Base-by-base conservation (phyloP, 1,140 invertebrate species). In the Brachionus koreanus region DNA sequence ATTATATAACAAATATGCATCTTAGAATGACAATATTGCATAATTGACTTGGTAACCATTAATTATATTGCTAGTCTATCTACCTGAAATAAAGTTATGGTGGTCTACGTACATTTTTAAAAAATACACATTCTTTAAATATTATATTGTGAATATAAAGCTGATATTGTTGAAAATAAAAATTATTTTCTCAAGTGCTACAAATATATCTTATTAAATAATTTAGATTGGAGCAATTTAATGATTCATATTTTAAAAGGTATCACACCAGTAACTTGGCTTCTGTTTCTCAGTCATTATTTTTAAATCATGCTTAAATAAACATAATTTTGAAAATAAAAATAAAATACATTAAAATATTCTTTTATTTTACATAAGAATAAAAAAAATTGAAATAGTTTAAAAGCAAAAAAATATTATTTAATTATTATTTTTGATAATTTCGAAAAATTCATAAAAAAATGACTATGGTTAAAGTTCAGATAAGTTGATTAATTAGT, bases 21-120 rank as follows among this genome's bases (percentile, higher is more conserved):
- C 63, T 67, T 37, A 13, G 12, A 33, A 67, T 67, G 63, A 67
- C 63, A 67, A 67, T 67, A 67, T 67, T 67, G 63, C 63, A 35
- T 67, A 67, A 37, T 67, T 37, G 25, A 33, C 35, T 67, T 67
- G 49, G 49, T 57, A 57, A 57, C 49, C 49, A 23, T 57, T 57
- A 57, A 57, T 57, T 57, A 16, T 5, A 23, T 25, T 7, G 5
- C 9, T 25, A 57, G 19, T 19, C 5, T 19, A 57, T 57, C 49
- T 57, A 19, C 16, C 49, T 57, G n/a, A 23, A 23, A 19, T 57
- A 9, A 57, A 25, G 16, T 57, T 25, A 3, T 19, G 0, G 0
- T 57, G 16, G 19, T 19, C n/a, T 2, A 9, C 0, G 7, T 25
- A 19, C 16, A 19, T 57, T 57, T 42, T 42, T 42, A 42, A 49